phyloP scores from a whole-genome alignment of 2,888 invertebrate species.

The Eurois occulta region DNA sequence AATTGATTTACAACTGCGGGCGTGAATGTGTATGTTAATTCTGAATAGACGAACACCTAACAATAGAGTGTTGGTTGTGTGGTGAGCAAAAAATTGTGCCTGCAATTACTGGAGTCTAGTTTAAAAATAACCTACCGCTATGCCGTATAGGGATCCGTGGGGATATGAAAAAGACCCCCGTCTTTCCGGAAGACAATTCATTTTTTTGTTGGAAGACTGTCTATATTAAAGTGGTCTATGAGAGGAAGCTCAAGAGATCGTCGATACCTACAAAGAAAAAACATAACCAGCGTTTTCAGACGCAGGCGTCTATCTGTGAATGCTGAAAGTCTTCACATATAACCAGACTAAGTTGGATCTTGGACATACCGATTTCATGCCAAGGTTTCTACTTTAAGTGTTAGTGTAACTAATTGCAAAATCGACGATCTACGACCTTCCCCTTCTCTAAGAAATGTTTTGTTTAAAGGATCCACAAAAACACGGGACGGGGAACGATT shows the following conservation, averaged over 20 bases:
- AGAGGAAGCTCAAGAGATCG: background rate
- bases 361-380: too few species aligned
- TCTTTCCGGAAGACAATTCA: background rate
- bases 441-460: too few species aligned
- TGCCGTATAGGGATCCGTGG: slow-evolving; percentile 33
- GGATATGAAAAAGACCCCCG: background rate
- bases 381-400: too few species aligned
- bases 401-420: too few species aligned
- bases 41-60: slow-evolving; percentile 51
- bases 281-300: too few species aligned
- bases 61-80: slow-evolving; percentile 55
- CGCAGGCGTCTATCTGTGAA: too few species aligned
- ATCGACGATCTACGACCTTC: too few species aligned
- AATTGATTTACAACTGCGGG: slow-evolving; percentile 53
- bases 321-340: too few species aligned
- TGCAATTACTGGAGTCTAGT: slow-evolving; percentile 47
- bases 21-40: slow-evolving; percentile 49
- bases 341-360: too few species aligned
- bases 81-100: slow-evolving; percentile 41
- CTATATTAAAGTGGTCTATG: background rate
- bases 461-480: too few species aligned
- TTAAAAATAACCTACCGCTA: slow-evolving; percentile 55
- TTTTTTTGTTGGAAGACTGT: background rate
- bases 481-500: too few species aligned
- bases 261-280: background rate